Conservation (phyloP, 2,888 invertebrate genomes). For the Dynastes tityus region DNA sequence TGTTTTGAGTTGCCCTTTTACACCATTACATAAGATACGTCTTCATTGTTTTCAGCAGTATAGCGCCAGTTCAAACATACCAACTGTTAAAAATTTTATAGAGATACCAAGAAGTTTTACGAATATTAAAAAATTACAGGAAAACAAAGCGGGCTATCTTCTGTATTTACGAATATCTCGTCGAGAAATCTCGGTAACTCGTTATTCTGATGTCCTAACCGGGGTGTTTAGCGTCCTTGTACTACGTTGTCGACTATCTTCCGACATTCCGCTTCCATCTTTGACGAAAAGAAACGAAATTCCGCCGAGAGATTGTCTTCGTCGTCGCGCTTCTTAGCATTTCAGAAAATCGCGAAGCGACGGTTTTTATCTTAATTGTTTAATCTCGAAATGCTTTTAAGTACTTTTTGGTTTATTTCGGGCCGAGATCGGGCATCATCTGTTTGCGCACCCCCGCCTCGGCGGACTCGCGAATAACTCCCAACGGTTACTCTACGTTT, state of each 20-base stretch:
- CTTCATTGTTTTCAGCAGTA: no score
- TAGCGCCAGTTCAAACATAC: no score
- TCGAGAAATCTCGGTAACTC: slow-evolving; percentile 20
- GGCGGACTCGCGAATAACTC: not conserved
- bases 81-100: no score
- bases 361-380: slow-evolving; percentile 65
- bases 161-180: not conserved
- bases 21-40: no score
- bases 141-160: not conserved
- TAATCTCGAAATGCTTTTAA: slow-evolving; percentile 68
- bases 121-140: not conserved
- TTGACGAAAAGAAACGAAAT: no score
- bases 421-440: slow-evolving; percentile 10
- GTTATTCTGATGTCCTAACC: slow-evolving; percentile 14
- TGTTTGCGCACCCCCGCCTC: slow-evolving; percentile 19
- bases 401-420: slow-evolving; percentile 63
- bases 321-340: not conserved
- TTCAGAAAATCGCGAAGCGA: not conserved
- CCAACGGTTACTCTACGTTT: not conserved
- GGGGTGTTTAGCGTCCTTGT: slow-evolving; percentile 4
- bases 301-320: not conserved
- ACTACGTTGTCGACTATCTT: slow-evolving; percentile 3
- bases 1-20: no score
- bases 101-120: no score
- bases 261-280: not conserved